A percentile compares a stretch with the other conserved stretches of the same genome.
Conservation (phyloP, 2,888 invertebrate species). For the Hydropsyche betteni region DNA sequence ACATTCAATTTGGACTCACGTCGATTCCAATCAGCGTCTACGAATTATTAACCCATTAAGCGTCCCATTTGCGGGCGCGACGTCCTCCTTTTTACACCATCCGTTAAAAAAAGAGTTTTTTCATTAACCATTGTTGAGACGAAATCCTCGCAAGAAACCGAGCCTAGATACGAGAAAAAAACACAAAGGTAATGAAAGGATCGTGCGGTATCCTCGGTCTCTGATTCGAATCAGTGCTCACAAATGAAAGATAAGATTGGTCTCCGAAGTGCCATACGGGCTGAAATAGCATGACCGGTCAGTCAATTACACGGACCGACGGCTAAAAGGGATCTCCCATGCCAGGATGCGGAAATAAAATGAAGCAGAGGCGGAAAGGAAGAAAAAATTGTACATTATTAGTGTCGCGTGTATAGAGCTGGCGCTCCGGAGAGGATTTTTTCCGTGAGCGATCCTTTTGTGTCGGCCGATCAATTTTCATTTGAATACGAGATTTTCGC, state of each 20-base stretch:
- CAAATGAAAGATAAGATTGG: conserved; percentile 42
- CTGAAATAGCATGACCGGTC: conserved; percentile 42
- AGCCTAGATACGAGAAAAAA: neutral
- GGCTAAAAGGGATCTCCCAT: conserved; percentile 30
- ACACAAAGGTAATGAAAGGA: conserved; percentile 29
- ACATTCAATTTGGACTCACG: too few species aligned
- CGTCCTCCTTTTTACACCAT: too few species aligned
- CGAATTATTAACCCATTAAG: too few species aligned
- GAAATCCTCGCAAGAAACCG: neutral
- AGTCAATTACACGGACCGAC: conserved; percentile 44
- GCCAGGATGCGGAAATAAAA: conserved; percentile 6
- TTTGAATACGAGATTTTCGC: conserved; percentile 19
- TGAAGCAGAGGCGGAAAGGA: conserved; percentile 23
- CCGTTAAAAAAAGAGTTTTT: neutral
- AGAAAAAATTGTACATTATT: neutral
- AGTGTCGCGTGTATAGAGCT: too few species aligned
- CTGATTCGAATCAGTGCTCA: conserved; percentile 38
- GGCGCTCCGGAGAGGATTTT: too few species aligned
- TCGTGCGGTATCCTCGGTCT: conserved; percentile 29
- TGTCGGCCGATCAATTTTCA: conserved; percentile 22
- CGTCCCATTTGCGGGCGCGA: too few species aligned
- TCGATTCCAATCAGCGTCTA: too few species aligned
- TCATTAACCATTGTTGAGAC: conserved; percentile 24
- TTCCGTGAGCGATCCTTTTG: too few species aligned
- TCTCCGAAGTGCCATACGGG: conserved; percentile 43